A percentile compares a stretch with the other conserved stretches of the same genome.
Evolutionary conservation across 1,140 invertebrate genomes (phyloP).

Genomic region (Carcinoscorpius rotundicauda): DNA sequence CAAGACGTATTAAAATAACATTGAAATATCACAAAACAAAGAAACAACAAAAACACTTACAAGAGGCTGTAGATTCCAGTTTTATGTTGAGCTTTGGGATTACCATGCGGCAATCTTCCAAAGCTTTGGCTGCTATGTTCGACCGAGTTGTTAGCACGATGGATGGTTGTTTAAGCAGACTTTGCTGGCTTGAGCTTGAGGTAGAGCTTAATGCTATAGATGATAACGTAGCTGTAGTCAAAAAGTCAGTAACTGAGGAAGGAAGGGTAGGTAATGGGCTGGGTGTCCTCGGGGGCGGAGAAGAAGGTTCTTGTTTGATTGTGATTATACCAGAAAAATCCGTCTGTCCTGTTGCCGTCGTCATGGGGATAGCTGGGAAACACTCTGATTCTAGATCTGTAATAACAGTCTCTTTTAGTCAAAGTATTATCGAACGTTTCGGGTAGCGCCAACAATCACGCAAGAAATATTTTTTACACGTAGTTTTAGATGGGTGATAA

Average conservation of each 20-base stretch:
- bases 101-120: conserved; percentile 11
- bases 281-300: conserved; percentile 22
- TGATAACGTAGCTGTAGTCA: no score
- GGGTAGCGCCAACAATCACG: no score
- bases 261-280: not conserved
- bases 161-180: conserved; percentile 41
- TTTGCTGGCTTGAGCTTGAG: conserved; percentile 25
- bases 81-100: conserved; percentile 45
- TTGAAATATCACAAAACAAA: not conserved
- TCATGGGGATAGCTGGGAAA: conserved; percentile 57
- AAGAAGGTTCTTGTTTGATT: conserved; percentile 36
- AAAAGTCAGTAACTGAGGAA: no score
- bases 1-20: no score
- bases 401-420: conserved; percentile 21
- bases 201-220: no score
- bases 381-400: conserved; percentile 73
- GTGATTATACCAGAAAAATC: conserved; percentile 13
- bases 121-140: not conserved
- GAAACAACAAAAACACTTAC: conserved; percentile 7
- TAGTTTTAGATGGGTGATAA: no score
- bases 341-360: conserved; percentile 35
- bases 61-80: conserved; percentile 24
- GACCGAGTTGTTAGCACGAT: conserved; percentile 29
- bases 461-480: no score
- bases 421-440: no score